Percentiles rank a stretch among this genome's conserved stretches.
These are phyloP conservation scores for Exocentrus adspersus DNA, from an alignment of 2,888 invertebrate species.

Conservation along the genomic window DNA sequence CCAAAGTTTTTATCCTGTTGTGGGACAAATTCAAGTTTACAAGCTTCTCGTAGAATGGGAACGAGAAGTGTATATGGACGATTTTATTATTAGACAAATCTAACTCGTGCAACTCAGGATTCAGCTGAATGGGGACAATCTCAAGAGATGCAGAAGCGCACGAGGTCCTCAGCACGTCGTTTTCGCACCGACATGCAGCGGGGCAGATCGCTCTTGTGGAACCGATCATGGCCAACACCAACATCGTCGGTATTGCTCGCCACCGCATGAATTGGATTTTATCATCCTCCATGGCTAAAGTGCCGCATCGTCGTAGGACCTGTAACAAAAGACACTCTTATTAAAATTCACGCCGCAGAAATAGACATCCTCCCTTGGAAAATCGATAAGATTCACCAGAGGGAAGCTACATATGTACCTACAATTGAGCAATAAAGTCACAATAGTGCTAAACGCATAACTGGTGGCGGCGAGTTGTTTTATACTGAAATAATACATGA, in stretches of 20 bases:
- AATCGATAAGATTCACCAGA: not conserved
- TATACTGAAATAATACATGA: no score
- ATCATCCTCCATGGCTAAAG: slow-evolving; percentile 62
- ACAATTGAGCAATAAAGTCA: not conserved
- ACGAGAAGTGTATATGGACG: slow-evolving; percentile 78
- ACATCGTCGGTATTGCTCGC: slow-evolving; percentile 60
- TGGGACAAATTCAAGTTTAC: slow-evolving; percentile 83
- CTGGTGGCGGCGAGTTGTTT: no score
- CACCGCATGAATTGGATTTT: slow-evolving; percentile 59
- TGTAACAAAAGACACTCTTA: slow-evolving; percentile 51
- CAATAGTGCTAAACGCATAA: no score
- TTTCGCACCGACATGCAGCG: slow-evolving; percentile 82
- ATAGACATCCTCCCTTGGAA: not conserved
- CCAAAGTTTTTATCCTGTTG: slow-evolving; percentile 83
- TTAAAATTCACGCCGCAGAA: not conserved
- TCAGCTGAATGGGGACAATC: slow-evolving; percentile 88
- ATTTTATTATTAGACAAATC: slow-evolving; percentile 88
- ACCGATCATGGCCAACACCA: slow-evolving; percentile 62
- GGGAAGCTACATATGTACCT: not conserved
- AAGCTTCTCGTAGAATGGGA: slow-evolving; percentile 83
- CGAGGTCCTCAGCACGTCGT: slow-evolving; percentile 79
- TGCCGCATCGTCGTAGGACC: slow-evolving; percentile 60
- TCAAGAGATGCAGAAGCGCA: slow-evolving; percentile 84
- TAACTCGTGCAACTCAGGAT: slow-evolving; percentile 85
- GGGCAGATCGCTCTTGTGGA: slow-evolving; percentile 71